phyloP scores from a whole-genome alignment of 37 sponge, comb jelly and placozoan species.

The Axinella damicornis region DNA sequence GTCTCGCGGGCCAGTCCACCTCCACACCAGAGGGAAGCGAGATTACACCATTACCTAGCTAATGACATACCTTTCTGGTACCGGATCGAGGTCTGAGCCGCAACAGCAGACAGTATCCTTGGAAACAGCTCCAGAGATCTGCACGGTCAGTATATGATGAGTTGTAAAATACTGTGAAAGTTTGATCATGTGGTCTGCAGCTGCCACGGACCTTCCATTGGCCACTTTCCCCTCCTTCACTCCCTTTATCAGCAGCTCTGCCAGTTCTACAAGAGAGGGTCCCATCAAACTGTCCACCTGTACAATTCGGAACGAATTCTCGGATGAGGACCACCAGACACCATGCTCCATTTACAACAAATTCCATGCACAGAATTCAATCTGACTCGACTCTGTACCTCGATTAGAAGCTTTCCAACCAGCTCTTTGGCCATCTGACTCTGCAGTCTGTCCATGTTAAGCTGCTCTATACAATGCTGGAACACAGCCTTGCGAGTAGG shows the following conservation, averaged over 20 bases:
- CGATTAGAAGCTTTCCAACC: conserved; percentile 47
- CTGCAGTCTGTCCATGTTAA: conserved; percentile 43
- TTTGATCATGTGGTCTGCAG: too few relatives aligned
- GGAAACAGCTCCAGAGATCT: conserved; percentile 81
- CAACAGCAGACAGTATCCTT: conserved; percentile 64
- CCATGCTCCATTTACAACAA: too few relatives aligned
- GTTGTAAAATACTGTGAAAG: too few relatives aligned
- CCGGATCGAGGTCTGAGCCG: conserved; percentile 11
- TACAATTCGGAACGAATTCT: too few relatives aligned
- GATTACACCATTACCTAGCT: too few relatives aligned
- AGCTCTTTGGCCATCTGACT: conserved; percentile 43
- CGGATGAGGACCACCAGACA: too few relatives aligned
- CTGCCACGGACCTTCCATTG: conserved; percentile 41
- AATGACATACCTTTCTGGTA: conserved; percentile 36
- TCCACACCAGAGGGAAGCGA: too few relatives aligned
- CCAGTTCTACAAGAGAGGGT: conserved; percentile 28
- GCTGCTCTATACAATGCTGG: conserved; percentile 14
- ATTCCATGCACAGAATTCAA: too few relatives aligned
- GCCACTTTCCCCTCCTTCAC: conserved; percentile 53
- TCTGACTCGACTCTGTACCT: conserved; percentile 24
- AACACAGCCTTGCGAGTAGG: conserved; percentile 23
- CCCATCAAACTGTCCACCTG: conserved; percentile 44
- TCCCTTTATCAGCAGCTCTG: conserved; percentile 53
- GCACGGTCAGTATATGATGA: too few relatives aligned
- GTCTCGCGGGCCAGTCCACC: too few relatives aligned